Evolutionary conservation across 2,797 vertebrate species (phyloP), one percentile per base, ranked within the genome.

Genomic region (Acipenser ruthenus): DNA sequence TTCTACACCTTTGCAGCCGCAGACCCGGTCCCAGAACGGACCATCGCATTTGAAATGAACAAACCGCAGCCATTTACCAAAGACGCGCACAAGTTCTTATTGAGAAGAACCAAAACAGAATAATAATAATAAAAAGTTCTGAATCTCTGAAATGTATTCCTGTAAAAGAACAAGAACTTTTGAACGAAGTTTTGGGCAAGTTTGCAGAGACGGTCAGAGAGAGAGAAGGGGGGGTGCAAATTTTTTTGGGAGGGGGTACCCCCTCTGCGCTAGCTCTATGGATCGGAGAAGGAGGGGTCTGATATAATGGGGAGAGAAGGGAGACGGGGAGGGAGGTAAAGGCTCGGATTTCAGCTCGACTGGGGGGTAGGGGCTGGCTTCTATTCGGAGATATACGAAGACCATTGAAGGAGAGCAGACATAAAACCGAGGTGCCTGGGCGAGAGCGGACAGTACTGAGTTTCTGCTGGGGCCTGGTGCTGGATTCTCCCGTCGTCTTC

Each of bases 331-430:
- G 90, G 89, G 86, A 82, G 80, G 78, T 68, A 68, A 37, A 74
- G 86, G 83, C 88, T 95, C 93, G 75, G 87, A 85, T 96, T 95
- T 91, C 94, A 93, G 81, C 87, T 70, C 80, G 50, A 86, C 84
- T 79, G 94, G 93, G 92, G 93, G 88, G 15, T 83, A 75, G 86
- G 91, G 93, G 89, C 84, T 91, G 92, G 87, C 90, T 86, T 84
- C 80, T 83, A 87, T 90, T 92, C 89, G 89, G 88, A 88, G 87
- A 87, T 90, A 91, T 90, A 91, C 89, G 82, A 94, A 89, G 89
- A 89, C 84, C 86, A 83, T 79, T 75, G 84, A 87, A 90, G 87
- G 79, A 85, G 83, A 83, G 79, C 88, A 87, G 15, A 18, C 92
- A 94, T 93, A 93, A 91, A 94, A 93, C 92, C 81, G 85, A 86